Evolutionary conservation across 2,113 vertebrate species (phyloP).

Genomic region (Cyphomyrus discorhynchus): DNA sequence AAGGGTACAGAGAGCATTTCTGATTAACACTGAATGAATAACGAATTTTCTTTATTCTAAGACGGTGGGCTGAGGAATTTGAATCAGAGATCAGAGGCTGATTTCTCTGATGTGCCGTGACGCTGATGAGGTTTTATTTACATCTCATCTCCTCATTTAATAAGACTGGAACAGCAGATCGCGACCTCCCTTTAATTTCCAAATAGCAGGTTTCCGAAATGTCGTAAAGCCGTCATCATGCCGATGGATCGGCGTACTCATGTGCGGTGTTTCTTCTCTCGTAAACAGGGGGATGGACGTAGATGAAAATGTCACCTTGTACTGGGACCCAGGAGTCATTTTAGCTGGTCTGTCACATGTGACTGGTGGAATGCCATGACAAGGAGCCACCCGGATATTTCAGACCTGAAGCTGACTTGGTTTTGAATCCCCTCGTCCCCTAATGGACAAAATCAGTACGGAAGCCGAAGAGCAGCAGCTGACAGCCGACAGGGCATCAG

Average conservation of each 20-base stretch:
- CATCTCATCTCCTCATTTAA: neutral
- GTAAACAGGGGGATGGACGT: neutral
- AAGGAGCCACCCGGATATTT: neutral
- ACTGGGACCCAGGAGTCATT: neutral
- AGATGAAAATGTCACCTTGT: neutral
- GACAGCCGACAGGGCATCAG: too few species aligned
- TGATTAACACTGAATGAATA: neutral
- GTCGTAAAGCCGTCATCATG: neutral
- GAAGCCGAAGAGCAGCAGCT: neutral
- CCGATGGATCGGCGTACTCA: neutral
- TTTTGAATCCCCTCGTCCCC: neutral
- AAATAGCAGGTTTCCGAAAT: neutral
- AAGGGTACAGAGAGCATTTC: neutral
- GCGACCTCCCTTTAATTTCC: neutral
- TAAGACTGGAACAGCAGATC: neutral
- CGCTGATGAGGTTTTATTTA: neutral
- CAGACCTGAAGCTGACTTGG: neutral
- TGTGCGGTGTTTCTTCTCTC: neutral
- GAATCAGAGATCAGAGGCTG: neutral
- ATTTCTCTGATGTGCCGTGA: neutral
- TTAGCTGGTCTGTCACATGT: neutral
- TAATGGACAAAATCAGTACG: neutral
- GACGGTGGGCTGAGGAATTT: neutral
- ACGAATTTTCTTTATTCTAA: neutral
- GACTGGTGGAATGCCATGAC: neutral